Percentiles rank a stretch among this genome's conserved stretches.
Evolutionary conservation across 2,888 invertebrate species (phyloP).

Genomic region (Teleogryllus oceanicus): DNA sequence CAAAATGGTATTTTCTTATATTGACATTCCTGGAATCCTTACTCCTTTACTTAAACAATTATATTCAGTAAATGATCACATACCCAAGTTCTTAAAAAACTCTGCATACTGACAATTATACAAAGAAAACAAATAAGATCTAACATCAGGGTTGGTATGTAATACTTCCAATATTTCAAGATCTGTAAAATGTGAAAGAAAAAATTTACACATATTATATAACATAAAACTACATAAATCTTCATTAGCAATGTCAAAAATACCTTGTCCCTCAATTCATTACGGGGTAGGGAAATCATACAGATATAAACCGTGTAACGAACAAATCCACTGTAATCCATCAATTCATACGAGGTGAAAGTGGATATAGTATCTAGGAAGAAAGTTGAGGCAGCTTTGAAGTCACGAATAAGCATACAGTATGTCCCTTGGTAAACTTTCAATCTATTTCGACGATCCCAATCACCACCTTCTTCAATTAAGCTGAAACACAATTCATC

Average conservation of each 20-base stretch:
- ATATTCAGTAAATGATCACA: too few species aligned
- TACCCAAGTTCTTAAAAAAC: conserved; percentile 76
- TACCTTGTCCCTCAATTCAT: conserved; percentile 74
- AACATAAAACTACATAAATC: not conserved
- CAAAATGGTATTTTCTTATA: too few species aligned
- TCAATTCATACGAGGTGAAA: conserved; percentile 97
- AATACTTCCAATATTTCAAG: conserved; percentile 79
- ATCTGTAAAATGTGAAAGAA: conserved; percentile 47
- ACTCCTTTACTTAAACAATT: too few species aligned
- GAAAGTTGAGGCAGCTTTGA: conserved; percentile 88
- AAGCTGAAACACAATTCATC: conserved; percentile 30
- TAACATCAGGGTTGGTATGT: conserved; percentile 64
- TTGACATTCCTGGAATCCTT: too few species aligned
- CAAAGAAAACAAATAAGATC: conserved; percentile 72
- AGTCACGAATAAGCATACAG: conserved; percentile 93
- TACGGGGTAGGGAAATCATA: conserved; percentile 76
- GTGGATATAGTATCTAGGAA: conserved; percentile 99
- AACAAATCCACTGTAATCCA: conserved; percentile 89
- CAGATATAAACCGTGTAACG: conserved; percentile 79
- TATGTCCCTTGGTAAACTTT: conserved; percentile 98
- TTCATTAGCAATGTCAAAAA: too few species aligned
- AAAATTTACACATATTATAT: not conserved
- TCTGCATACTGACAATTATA: conserved; percentile 93
- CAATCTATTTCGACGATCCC: conserved; percentile 95
- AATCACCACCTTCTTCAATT: conserved; percentile 98